Base-by-base conservation (phyloP, 2,113 vertebrate species). In the Poeciliopsis occidentalis region DNA sequence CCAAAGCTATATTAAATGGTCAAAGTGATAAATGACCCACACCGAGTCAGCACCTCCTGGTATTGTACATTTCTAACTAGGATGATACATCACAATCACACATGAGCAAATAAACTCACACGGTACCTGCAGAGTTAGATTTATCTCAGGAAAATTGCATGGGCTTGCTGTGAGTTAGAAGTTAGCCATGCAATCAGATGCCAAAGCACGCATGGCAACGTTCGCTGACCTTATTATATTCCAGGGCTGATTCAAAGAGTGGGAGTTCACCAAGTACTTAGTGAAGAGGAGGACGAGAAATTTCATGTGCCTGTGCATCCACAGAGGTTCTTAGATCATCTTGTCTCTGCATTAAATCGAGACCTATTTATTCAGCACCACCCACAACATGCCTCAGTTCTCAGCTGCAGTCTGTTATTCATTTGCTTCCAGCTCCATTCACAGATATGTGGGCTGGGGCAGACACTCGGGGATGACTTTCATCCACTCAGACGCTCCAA, bases 381-480 rank as follows among this genome's bases (percentile, higher is more conserved):
- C 87, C 86, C 82, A 87, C 85, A 84, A 74, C 63, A 80, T 70
- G 82, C 76, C 69, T 86, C 31, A 34, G 41, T 83, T 80, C 79
- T 80, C 70, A 82, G 77, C 71, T 71, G 76, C 84, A 76, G 79
- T 79, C 84, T 88, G 82, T 80, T 85, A 82, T 85, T 86, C 78
- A 75, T 78, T 89, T 90, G 77, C 79, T 85, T 84, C 78, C 85
- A 85, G 31, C 63, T 85, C 61, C 81, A 83, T 84, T 89, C 84
- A 87, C 73, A 85, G 78, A 87, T 78, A 85, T 24, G 79, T 87
- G 83, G 83, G 84, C 29, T 85, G 83, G 69, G 67, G 76, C 73
- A 80, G 80, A 87, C 67, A 74, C 71, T 73, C 64, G 64, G 60
- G 68, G 47, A 68, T 24, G 67, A n/a, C 24, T 75, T 67, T 51